These are phyloP conservation scores for Brassicogethes aeneus DNA, from an alignment of 2,888 invertebrate species.

Conservation along the genomic window DNA sequence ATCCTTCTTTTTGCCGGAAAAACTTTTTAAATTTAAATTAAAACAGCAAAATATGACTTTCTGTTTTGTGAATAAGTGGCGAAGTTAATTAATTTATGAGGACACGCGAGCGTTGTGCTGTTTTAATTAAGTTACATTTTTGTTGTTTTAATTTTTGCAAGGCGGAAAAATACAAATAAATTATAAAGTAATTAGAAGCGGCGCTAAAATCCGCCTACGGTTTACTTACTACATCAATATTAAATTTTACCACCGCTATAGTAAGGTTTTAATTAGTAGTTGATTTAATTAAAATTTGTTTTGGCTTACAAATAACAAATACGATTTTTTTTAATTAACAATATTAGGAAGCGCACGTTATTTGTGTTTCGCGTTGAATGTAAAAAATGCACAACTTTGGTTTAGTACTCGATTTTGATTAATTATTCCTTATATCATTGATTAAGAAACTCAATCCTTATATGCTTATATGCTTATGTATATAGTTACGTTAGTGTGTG, in stretches of 20 bases:
- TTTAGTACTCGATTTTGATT: no score
- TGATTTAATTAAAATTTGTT: neutral
- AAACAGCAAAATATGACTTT: no score
- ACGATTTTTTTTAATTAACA: no score
- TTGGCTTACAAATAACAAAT: no score
- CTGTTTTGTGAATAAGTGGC: conserved; percentile 23
- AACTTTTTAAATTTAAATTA: neutral
- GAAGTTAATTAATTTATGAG: conserved; percentile 24
- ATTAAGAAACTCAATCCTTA: no score
- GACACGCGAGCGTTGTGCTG: conserved; percentile 7
- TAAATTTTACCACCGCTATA: neutral
- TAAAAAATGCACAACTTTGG: no score
- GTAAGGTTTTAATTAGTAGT: neutral
- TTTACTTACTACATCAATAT: neutral
- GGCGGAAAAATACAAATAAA: neutral
- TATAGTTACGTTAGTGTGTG: no score
- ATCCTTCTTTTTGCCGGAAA: neutral
- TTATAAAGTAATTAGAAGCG: neutral
- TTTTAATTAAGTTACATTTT: conserved; percentile 27
- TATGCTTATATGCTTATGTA: no score
- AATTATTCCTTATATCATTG: no score
- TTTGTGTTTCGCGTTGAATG: no score
- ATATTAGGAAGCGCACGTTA: no score
- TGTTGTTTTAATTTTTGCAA: conserved; percentile 18
- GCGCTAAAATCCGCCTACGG: no score